A percentile compares a stretch with the other conserved stretches of the same genome.
phyloP scores from a whole-genome alignment of 2,797 vertebrate species.

The Sylvilagus floridanus region DNA sequence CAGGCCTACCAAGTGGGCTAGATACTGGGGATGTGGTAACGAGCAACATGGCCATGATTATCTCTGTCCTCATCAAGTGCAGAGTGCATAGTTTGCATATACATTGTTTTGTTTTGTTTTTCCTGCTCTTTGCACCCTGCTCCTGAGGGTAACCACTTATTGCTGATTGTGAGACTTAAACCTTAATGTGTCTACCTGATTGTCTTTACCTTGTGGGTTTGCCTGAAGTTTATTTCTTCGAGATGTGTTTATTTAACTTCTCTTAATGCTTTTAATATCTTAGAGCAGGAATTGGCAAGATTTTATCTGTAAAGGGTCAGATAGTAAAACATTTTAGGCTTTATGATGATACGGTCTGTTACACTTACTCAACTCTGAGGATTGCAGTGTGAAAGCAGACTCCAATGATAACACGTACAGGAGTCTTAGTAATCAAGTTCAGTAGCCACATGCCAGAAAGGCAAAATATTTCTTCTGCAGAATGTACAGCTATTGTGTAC shows the following conservation, averaged over 20 bases:
- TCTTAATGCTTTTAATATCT: neutral
- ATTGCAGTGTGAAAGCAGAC: neutral
- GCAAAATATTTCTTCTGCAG: conserved; percentile 1
- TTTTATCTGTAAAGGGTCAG: neutral
- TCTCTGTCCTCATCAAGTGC: neutral
- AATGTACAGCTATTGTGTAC: neutral
- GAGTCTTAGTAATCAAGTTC: no score
- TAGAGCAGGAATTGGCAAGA: neutral
- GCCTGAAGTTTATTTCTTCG: conserved; percentile 55
- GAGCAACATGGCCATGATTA: neutral
- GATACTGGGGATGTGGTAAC: neutral
- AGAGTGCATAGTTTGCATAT: neutral
- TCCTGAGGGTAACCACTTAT: neutral
- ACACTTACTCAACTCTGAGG: neutral
- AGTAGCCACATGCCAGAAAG: neutral
- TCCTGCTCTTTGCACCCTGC: neutral
- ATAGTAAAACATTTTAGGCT: neutral
- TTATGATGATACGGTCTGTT: neutral
- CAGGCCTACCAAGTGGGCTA: conserved; percentile 6
- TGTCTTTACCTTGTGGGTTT: conserved; percentile 24
- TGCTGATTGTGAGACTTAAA: conserved; percentile 1
- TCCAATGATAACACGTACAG: no score
- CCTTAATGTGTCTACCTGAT: neutral
- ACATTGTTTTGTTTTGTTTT: neutral
- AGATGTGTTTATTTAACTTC: conserved; percentile 25